phyloP scores from a whole-genome alignment of 2,888 invertebrate species.

The Ophion costatus region DNA sequence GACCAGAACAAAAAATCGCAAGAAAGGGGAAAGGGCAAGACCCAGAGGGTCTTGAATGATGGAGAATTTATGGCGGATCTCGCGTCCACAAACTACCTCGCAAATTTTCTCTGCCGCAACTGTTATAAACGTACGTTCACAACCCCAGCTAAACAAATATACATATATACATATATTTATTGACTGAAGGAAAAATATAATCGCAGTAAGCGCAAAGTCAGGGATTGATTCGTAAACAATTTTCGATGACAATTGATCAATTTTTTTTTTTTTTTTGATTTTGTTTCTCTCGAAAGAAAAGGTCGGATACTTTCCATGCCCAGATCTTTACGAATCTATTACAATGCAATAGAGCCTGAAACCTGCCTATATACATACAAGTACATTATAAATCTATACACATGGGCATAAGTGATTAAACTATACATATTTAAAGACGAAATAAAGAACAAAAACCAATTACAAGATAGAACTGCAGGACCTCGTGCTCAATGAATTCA shows the following conservation, averaged over 20 bases:
- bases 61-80: constrained; percentile 48
- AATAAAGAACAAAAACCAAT: constrained; percentile 43
- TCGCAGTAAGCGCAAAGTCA: constrained; percentile 29
- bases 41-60: constrained; percentile 32
- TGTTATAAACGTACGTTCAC: constrained; percentile 73
- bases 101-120: constrained; percentile 74
- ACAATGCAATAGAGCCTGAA: constrained; percentile 69
- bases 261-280: constrained; percentile 21
- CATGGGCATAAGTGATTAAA: constrained; percentile 56
- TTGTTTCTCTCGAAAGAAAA: constrained; percentile 13
- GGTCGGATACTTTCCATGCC: constrained; percentile 39
- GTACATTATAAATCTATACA: constrained; percentile 58
- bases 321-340: constrained; percentile 42
- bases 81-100: constrained; percentile 79
- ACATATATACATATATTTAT: constrained; percentile 53
- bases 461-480: constrained; percentile 22
- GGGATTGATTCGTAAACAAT: constrained; percentile 34
- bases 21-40: neutral
- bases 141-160: constrained; percentile 28
- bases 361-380: constrained; percentile 69
- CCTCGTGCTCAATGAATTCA: constrained; percentile 20
- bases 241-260: constrained; percentile 37
- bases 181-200: constrained; percentile 31
- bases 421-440: constrained; percentile 33
- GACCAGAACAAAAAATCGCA: constrained; percentile 26